A percentile compares a stretch with the other conserved stretches of the same genome.
phyloP scores from a whole-genome alignment of 2,888 invertebrate genomes.

The Lithophane leautieri region DNA sequence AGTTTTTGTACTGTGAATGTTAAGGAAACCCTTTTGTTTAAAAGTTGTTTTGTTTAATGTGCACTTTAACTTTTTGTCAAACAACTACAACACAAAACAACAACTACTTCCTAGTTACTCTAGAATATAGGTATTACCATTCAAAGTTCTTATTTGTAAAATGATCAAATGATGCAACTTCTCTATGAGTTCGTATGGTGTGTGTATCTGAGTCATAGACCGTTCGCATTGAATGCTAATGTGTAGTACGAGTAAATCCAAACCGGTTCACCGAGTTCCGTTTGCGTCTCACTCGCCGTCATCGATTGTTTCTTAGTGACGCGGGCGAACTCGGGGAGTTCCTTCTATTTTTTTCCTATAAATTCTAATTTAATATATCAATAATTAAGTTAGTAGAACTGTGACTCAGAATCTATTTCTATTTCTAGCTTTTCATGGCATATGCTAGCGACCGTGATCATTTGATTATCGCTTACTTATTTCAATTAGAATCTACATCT shows the following conservation, averaged over 20 bases:
- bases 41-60: neutral
- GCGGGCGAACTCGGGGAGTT: slow-evolving; percentile 59
- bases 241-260: slow-evolving; percentile 47
- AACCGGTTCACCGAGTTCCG: slow-evolving; percentile 68
- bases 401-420: slow-evolving; percentile 25
- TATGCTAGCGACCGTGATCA: neutral
- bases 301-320: slow-evolving; percentile 55
- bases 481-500: neutral
- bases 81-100: no score
- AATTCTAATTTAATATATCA: slow-evolving; percentile 21
- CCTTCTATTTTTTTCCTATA: slow-evolving; percentile 30
- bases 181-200: slow-evolving; percentile 8
- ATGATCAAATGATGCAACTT: slow-evolving; percentile 12
- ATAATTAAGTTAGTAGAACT: slow-evolving; percentile 26
- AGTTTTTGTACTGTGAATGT: neutral
- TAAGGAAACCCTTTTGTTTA: neutral
- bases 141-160: neutral
- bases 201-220: slow-evolving; percentile 57
- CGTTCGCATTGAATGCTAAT: slow-evolving; percentile 61
- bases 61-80: neutral
- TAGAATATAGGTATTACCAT: slow-evolving; percentile 5
- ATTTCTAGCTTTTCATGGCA: neutral
- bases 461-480: slow-evolving; percentile 1
- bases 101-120: neutral
- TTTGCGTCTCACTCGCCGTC: slow-evolving; percentile 61